These are phyloP conservation scores for Odontocerum albicorne DNA, from an alignment of 2,888 invertebrate species.

Conservation along the genomic window DNA sequence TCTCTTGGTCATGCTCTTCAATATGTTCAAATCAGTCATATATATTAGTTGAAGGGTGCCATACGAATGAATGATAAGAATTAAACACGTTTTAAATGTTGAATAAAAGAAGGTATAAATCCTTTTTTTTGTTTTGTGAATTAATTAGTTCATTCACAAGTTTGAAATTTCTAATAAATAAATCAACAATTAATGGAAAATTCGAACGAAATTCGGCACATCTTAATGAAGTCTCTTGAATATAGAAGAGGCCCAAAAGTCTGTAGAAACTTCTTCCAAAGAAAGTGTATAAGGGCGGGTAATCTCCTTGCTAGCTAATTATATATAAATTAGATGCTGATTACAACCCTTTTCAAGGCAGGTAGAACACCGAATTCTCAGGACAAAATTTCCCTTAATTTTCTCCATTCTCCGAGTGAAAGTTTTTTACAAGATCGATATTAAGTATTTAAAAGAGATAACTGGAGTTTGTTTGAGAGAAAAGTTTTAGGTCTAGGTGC, in stretches of 20 bases:
- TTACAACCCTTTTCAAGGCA: conserved; percentile 31
- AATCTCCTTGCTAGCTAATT: conserved; percentile 31
- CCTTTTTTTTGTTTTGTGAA: no score
- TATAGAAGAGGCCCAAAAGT: conserved; percentile 7
- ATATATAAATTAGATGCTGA: conserved; percentile 35
- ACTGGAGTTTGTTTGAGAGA: conserved; percentile 23
- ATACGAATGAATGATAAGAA: no score
- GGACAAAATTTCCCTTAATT: conserved; percentile 29
- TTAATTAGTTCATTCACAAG: no score
- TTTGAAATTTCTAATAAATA: no score
- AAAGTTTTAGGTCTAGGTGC: conserved; percentile 19
- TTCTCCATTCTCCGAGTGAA: conserved; percentile 18
- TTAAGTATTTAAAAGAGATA: conserved; percentile 32
- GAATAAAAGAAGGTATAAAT: no score
- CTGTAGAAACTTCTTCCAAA: conserved; percentile 22
- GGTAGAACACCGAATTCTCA: conserved; percentile 30
- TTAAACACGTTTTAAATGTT: no score
- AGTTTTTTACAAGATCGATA: conserved; percentile 30
- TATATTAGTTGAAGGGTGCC: no score
- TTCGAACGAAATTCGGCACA: conserved; percentile 10
- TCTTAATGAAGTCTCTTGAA: conserved; percentile 15
- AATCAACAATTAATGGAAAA: conserved; percentile 20
- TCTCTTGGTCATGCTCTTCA: no score
- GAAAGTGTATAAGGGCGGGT: conserved; percentile 17
- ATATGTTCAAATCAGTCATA: no score